Conservation (phyloP, 2,888 invertebrate species). For the Hecatera dysodea region DNA sequence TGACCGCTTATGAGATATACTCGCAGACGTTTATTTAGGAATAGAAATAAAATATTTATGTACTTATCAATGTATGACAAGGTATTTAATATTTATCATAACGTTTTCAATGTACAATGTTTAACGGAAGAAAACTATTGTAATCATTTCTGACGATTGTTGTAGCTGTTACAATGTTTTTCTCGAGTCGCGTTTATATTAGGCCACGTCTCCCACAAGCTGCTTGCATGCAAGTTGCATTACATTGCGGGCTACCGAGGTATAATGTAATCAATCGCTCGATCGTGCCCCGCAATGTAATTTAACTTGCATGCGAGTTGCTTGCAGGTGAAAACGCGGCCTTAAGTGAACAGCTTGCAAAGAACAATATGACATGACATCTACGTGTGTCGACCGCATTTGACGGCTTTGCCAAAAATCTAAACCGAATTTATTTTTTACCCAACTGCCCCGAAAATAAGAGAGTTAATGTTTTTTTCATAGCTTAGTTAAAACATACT, state of each 20-base stretch:
- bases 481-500: not conserved
- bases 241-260: too few species aligned
- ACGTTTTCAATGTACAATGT: constrained; percentile 21
- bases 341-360: not conserved
- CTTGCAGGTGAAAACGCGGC: too few species aligned
- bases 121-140: constrained; percentile 4
- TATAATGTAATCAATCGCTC: too few species aligned
- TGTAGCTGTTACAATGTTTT: not conserved
- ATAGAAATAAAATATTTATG: constrained; percentile 49
- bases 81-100: constrained; percentile 40
- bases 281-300: too few species aligned
- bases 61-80: constrained; percentile 47
- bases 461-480: too few species aligned
- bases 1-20: constrained; percentile 64
- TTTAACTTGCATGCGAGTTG: too few species aligned
- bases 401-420: constrained; percentile 12
- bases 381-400: constrained; percentile 9
- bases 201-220: not conserved
- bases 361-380: not conserved
- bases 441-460: not conserved
- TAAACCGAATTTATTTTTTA: not conserved
- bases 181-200: not conserved
- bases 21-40: constrained; percentile 61
- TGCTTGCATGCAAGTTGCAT: too few species aligned
- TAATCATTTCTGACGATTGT: constrained; percentile 5